Base-by-base conservation (phyloP, 1,140 invertebrate genomes). In the Zaprionus tsacasi region DNA sequence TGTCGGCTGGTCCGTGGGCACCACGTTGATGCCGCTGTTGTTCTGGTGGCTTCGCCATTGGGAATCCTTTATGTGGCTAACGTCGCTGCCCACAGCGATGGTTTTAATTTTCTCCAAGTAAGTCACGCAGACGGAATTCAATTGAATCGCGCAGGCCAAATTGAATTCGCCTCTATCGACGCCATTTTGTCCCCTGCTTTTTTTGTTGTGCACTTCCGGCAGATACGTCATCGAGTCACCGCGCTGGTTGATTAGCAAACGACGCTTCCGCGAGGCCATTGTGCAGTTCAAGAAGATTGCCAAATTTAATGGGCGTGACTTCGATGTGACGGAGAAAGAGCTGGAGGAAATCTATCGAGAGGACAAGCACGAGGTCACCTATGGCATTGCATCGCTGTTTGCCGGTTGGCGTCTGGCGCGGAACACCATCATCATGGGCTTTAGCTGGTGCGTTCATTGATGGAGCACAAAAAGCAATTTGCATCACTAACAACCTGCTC, bases 191-290 rank as follows among this genome's bases (percentile, higher is more conserved):
- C 48, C 27, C 6, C 12, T n/a, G 21, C 48, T 30, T 30, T 30
- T 30, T 30, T n/a, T n/a, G n/a, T n/a, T n/a, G n/a, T 30, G 61
- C n/a, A 21, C 15, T 12, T n/a, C 45, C 17, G 17, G 3, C 69
- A 95, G 94, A 92, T 94, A 93, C 72, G 92, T 94, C 68, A 94
- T 95, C 65, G 94, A 95, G 93, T 95, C 94, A 27, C 94, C 94
- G 5, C 92, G 95, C 69, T 96, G 96, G 96, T 91, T 96, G 55
- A 94, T 95, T 72, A 94, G 94, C 58, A 93, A 94, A 78, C 94
- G 94, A 10, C 93, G 94, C 70, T 92, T 92, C 43, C 81, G 94
- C 50, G 93, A 94, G 73, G 95, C 95, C 73, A 87, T 95, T 15
- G 92, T 94, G 45, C 91, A 92, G 76, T 79, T 92, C 81, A 91